Evolutionary conservation across 2,888 invertebrate genomes (phyloP), one percentile per base, ranked within the genome.

Genomic region (Alentia gelatinosa): DNA sequence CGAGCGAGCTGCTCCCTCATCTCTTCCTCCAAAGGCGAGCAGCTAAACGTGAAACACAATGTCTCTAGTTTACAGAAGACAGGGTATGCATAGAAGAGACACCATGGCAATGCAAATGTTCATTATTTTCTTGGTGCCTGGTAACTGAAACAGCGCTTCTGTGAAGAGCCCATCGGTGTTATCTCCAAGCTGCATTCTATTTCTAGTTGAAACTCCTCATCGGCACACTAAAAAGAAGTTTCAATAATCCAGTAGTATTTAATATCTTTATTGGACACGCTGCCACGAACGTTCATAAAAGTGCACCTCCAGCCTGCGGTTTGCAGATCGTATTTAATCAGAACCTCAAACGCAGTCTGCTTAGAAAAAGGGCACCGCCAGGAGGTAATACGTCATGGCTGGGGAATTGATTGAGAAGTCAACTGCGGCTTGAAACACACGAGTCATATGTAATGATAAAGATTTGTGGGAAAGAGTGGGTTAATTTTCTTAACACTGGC

Each of bases 211-310:
- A 19, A 12, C n/a, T 50, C 12, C n/a, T 74, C 74, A 74, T 26
- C 74, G 26, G 33, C n/a, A 9, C 26, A n/a, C 33, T 35, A 75
- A 75, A 75, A 75, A 75, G 7, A 30, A 9, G 19, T 75, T 75
- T 75, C 75, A 75, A 75, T 75, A 5, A 75, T 35, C 75, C 37
- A 37, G 19, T n/a, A 7, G 33, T 33, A 35, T 37, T 19, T 7
- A 75, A 75, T 75, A 26, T 75, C 75, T 75, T 75, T 75, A 75
- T 75, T 75, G 75, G 75, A 75, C 37, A 75, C 30, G 75, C 35
- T 7, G 7, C 33, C 35, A 7, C 1, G 37, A 37, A 37, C 37
- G 75, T 75, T 75, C 75, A 75, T 30, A 75, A 30, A n/a, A 30
- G 37, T 12, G 23, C 4, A 33, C 33, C 7, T 15, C 19, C 35